These are phyloP conservation scores for Lontra canadensis DNA, from an alignment of 2,113 vertebrate genomes.

Conservation along the genomic window DNA sequence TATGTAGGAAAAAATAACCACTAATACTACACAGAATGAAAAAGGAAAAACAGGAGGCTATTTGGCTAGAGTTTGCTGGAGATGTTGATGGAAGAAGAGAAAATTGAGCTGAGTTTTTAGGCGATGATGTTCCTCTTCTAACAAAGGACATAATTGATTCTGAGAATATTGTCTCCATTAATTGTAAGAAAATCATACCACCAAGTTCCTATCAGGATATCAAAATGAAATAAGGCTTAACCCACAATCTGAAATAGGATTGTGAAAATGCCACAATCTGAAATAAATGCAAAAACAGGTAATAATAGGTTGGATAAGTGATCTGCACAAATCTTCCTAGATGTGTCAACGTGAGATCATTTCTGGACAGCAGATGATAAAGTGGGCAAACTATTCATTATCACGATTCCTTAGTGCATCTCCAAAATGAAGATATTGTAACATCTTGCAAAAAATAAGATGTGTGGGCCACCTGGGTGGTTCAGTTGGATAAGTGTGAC, in stretches of 20 bases:
- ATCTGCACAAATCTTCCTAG: neutral
- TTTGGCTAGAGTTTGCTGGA: neutral
- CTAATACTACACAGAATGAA: neutral
- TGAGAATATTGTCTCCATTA: neutral
- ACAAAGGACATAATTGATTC: neutral
- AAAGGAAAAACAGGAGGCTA: neutral
- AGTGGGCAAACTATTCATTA: neutral
- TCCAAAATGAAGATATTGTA: neutral
- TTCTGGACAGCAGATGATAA: neutral
- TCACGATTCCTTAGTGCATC: neutral
- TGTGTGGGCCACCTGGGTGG: neutral
- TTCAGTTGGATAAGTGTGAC: neutral
- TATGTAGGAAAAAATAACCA: neutral
- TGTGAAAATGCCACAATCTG: neutral
- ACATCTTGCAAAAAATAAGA: neutral
- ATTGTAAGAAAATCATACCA: neutral
- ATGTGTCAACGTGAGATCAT: neutral
- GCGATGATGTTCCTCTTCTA: neutral
- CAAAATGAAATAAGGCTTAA: neutral
- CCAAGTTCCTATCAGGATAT: neutral
- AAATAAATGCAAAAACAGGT: neutral
- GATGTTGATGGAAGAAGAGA: neutral
- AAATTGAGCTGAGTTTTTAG: neutral
- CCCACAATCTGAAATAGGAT: neutral
- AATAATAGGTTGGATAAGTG: neutral